Base-by-base conservation (phyloP, 2,797 vertebrate species). In the Phataginus tetradactyla region DNA sequence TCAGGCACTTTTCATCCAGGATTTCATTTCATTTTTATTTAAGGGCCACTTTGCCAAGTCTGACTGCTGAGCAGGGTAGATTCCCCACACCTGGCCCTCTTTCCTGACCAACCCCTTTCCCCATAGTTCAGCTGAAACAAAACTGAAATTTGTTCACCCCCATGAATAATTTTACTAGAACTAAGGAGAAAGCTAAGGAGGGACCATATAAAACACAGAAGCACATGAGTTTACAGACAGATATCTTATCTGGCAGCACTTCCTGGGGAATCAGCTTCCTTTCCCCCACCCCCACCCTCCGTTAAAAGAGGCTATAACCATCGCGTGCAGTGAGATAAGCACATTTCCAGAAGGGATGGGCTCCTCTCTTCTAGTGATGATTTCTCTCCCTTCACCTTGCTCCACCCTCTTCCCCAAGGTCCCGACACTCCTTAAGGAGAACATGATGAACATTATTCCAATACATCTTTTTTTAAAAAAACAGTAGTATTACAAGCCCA, bases 171-270 rank as follows among this genome's bases (percentile, higher is more conserved):
- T 86, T 85, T 53, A 68, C 59, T 78, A 37, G 34, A 86, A 88
- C 71, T 78, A 77, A 94, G 72, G 59, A 91, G 85, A 94, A 97
- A 92, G 37, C 68, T 45, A 88, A 96, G 53, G 61, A 93, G 51
- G 68, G 78, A 64, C 61, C 51, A 17, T 23, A 86, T 29, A 90
- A 77, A 91, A 75, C 85, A 86, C 49, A 80, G 83, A 90, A 90
- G 87, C 71, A 68, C 45, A 96, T 39, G 63, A 86, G 88, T 96
- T 95, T 96, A 86, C 66, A 86, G 81, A 49, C 80, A 66, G 92
- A 95, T 94, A 96, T 96, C 96, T 98, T 97, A 97, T 97, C 96
- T 94, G 61, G 51, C 57, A 68, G 63, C 55, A 64, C 87, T 97
- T 95, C 87, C 96, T 90, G 95, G 92, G 57, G 77, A 96, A 95